Evolutionary conservation across 64 coral and sea anemone species (phyloP), one percentile per base, ranked within the genome.

Genomic region (Porites lutea): DNA sequence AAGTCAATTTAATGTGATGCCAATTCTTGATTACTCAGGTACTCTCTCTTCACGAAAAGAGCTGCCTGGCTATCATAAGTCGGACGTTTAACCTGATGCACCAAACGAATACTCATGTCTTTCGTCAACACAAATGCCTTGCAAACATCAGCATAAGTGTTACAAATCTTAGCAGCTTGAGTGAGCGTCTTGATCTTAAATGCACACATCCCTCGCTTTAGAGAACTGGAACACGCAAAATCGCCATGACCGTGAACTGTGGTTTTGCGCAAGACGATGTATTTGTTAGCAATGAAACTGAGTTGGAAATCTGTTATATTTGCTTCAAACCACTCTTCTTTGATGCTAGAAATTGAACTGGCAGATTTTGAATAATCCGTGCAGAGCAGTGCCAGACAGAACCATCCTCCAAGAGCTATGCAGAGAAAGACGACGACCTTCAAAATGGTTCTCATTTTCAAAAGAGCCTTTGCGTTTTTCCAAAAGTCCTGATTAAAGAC

Each of bases 281-380:
- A 92, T 7, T 87, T 87, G 48, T 48, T 53, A 37, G 64, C 59
- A 27, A 44, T 70, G 13, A 52, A 75, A 27, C 45, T 52, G 59
- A 77, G 77, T 72, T 87, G 71, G 87, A 92, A 92, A 14, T 18
- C 61, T 69, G 90, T 92, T 54, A 92, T 92, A 55, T 92, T 92
- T 86, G 72, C 51, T 9, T 87, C 82, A 65, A 87, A 92, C 90
- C 82, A 92, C 71, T 92, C 90, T 68, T 92, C 60, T 22, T 59
- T 7, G 19, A 65, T 13, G 23, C 21, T 80, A 13, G 27, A 21
- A 15, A 12, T 67, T 20, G 81, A 68, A 52, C 18, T 43, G 18
- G 63, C 12, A 12, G 15, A 10, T 46, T 19, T 51, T 51, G 10
- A 12, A 12, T 13, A 51, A 16, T 13, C 52, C 10, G n/a, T 65